These are phyloP conservation scores for Sarcophaga rosellei DNA, from an alignment of 2,888 invertebrate genomes.

Conservation along the genomic window DNA sequence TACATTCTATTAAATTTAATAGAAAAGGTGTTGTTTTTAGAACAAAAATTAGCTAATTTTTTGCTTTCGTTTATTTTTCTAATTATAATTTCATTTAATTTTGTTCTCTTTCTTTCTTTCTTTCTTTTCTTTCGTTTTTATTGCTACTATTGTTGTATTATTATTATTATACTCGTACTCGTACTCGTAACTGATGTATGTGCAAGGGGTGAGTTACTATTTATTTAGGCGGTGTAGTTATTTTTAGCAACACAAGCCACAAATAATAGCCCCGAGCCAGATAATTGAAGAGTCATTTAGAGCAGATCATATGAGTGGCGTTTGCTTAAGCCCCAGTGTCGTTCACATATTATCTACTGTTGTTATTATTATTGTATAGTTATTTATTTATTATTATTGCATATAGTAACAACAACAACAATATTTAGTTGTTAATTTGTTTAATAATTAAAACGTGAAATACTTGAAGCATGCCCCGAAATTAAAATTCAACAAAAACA, in stretches of 20 bases:
- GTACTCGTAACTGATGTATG: not conserved
- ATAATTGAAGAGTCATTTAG: not conserved
- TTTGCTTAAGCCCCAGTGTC: slow-evolving; percentile 1
- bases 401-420: not conserved
- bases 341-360: not conserved
- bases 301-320: slow-evolving; percentile 27
- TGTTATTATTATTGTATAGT: not conserved
- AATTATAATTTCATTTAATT: not conserved
- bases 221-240: not conserved
- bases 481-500: not conserved
- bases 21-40: not conserved
- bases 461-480: not conserved
- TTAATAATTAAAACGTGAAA: not conserved
- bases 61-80: not conserved
- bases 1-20: not conserved
- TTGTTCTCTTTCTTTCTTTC: not conserved
- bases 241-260: slow-evolving; percentile 33
- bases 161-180: not conserved
- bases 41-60: slow-evolving; percentile 2
- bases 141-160: not conserved
- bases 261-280: not conserved
- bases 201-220: not conserved
- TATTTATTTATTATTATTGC: not conserved
- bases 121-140: not conserved
- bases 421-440: not conserved